A percentile compares a stretch with the other conserved stretches of the same genome.
These are phyloP conservation scores for Diadegma fenestrale DNA, from an alignment of 2,888 invertebrate species.

Conservation along the genomic window DNA sequence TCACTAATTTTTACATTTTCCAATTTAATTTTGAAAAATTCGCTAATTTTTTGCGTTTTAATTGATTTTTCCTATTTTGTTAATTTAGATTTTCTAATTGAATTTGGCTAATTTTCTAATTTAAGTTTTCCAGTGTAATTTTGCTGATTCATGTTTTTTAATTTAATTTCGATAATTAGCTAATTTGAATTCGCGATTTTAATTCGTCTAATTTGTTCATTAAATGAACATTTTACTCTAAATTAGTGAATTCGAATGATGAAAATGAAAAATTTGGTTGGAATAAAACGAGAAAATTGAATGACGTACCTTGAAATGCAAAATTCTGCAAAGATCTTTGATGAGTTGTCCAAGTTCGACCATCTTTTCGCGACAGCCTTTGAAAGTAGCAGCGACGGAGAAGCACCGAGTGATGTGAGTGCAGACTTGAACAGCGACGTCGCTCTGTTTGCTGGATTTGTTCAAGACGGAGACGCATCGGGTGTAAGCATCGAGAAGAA, in stretches of 20 bases:
- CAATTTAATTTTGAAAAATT: too few relatives aligned
- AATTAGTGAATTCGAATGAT: not conserved
- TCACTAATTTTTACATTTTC: too few relatives aligned
- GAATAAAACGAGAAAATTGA: constrained; percentile 36
- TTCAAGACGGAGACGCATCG: constrained; percentile 97
- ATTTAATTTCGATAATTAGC: too few relatives aligned
- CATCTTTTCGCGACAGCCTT: constrained; percentile 94
- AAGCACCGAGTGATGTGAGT: constrained; percentile 96
- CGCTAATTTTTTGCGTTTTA: too few relatives aligned
- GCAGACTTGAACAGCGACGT: constrained; percentile 96
- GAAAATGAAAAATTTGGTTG: not conserved
- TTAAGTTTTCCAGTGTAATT: too few relatives aligned
- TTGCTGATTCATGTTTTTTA: too few relatives aligned
- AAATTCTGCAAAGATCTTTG: constrained; percentile 93
- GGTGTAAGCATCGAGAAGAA: constrained; percentile 95
- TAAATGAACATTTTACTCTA: too few relatives aligned
- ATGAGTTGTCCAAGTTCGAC: constrained; percentile 95
- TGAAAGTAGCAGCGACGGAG: constrained; percentile 97
- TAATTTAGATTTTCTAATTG: too few relatives aligned
- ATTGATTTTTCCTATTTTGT: too few relatives aligned
- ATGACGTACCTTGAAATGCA: constrained; percentile 91
- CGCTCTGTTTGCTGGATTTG: constrained; percentile 90
- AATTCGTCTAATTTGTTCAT: too few relatives aligned
- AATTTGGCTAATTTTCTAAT: too few relatives aligned
- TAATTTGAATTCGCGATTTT: too few relatives aligned